Evolutionary conservation across 2,888 invertebrate species (phyloP).

Genomic region (Eupeodes latifasciatus): DNA sequence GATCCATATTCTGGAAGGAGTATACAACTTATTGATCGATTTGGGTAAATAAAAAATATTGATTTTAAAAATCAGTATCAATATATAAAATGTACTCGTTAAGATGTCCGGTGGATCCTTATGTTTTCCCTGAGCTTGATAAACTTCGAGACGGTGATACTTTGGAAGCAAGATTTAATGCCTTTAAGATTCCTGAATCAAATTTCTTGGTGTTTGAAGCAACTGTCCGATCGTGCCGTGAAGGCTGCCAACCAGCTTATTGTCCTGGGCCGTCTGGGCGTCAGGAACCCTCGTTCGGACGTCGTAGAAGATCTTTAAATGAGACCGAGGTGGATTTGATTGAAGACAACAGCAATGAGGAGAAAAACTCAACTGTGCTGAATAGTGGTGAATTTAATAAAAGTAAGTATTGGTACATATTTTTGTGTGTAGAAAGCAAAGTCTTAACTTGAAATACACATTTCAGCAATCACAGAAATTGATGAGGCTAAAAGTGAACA

Average conservation of each 20-base stretch:
- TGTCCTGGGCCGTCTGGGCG: slow-evolving; percentile 92
- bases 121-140: slow-evolving; percentile 95
- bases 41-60: slow-evolving; percentile 87
- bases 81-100: neutral
- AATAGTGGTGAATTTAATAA: slow-evolving; percentile 79
- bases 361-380: slow-evolving; percentile 80
- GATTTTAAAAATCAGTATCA: neutral
- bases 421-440: neutral
- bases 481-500: slow-evolving; percentile 73
- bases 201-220: slow-evolving; percentile 97
- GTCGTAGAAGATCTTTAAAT: slow-evolving; percentile 86
- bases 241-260: slow-evolving; percentile 95
- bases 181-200: slow-evolving; percentile 97
- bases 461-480: slow-evolving; percentile 70
- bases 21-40: slow-evolving; percentile 94
- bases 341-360: slow-evolving; percentile 77
- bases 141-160: slow-evolving; percentile 93
- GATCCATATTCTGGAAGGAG: slow-evolving; percentile 96
- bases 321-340: slow-evolving; percentile 78
- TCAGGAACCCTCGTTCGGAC: slow-evolving; percentile 92
- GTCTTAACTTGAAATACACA: neutral
- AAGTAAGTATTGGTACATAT: slow-evolving; percentile 71
- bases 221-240: slow-evolving; percentile 94
- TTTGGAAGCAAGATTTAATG: slow-evolving; percentile 95
- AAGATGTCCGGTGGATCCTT: slow-evolving; percentile 95